Conservation (phyloP, 2,888 invertebrate species). For the Aromia moschata region DNA sequence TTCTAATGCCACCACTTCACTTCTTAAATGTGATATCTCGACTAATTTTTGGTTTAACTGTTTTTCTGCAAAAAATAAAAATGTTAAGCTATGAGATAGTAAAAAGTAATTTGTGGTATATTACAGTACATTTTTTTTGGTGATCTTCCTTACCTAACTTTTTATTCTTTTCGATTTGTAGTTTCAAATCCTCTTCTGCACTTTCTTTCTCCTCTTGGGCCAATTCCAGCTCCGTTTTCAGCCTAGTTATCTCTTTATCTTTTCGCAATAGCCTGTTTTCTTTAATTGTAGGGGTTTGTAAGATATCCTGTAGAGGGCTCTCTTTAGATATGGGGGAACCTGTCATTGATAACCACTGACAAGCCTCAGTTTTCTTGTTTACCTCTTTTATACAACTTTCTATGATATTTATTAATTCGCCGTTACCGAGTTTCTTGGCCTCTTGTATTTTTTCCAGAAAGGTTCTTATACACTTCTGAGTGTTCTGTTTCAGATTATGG, state of each 20-base stretch:
- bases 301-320: constrained; percentile 55
- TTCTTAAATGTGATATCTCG: constrained; percentile 59
- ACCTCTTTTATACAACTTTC: constrained; percentile 40
- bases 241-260: constrained; percentile 63
- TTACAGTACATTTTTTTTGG: too few relatives aligned
- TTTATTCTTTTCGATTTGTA: constrained; percentile 66
- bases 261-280: constrained; percentile 50
- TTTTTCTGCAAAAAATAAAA: constrained; percentile 45
- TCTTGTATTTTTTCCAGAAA: constrained; percentile 54
- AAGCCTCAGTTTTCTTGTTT: constrained; percentile 19
- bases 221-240: constrained; percentile 69
- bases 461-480: constrained; percentile 54
- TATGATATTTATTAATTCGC: constrained; percentile 49
- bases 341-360: constrained; percentile 41
- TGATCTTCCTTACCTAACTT: constrained; percentile 67
- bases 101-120: too few relatives aligned
- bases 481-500: constrained; percentile 47
- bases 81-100: too few relatives aligned
- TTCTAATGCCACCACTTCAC: constrained; percentile 54
- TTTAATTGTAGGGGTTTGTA: constrained; percentile 54
- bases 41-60: constrained; percentile 59
- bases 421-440: constrained; percentile 41
- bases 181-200: constrained; percentile 69
- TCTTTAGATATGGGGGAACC: constrained; percentile 35
- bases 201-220: constrained; percentile 72